Conservation (phyloP, 2,113 vertebrate species). For the Bubalus kerabau region DNA sequence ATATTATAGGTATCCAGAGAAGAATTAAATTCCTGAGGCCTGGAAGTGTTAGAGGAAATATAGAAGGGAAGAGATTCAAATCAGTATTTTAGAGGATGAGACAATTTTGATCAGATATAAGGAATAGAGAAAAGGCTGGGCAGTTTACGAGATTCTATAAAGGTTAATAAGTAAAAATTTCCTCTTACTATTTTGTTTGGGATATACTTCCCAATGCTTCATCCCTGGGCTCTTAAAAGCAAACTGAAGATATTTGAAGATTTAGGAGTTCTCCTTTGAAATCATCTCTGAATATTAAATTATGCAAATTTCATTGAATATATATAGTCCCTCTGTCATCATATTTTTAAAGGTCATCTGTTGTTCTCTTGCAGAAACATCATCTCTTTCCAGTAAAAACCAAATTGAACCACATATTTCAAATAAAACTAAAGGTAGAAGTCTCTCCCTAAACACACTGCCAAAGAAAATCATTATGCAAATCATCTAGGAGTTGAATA, state of each 20-base stretch:
- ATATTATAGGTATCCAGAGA: neutral
- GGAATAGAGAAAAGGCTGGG: neutral
- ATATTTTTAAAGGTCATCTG: slow-evolving; percentile 16
- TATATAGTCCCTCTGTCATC: neutral
- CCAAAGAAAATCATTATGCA: neutral
- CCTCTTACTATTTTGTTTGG: neutral
- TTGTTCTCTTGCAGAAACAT: neutral
- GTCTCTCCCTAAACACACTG: neutral
- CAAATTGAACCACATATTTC: neutral
- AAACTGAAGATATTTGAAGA: neutral
- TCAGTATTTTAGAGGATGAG: neutral
- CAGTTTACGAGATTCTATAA: neutral
- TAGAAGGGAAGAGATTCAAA: neutral
- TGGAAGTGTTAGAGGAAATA: neutral
- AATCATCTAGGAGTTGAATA: neutral
- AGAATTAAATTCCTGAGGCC: neutral
- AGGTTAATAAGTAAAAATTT: neutral
- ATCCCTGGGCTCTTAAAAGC: neutral
- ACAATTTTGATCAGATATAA: neutral
- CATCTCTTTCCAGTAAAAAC: neutral
- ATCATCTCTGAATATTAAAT: neutral
- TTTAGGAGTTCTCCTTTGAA: neutral
- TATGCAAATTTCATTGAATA: neutral
- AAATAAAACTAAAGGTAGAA: neutral
- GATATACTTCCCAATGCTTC: neutral